Percentiles rank a stretch among this genome's conserved stretches.
phyloP scores from a whole-genome alignment of 2,113 vertebrate genomes.

The Otis tarda region DNA sequence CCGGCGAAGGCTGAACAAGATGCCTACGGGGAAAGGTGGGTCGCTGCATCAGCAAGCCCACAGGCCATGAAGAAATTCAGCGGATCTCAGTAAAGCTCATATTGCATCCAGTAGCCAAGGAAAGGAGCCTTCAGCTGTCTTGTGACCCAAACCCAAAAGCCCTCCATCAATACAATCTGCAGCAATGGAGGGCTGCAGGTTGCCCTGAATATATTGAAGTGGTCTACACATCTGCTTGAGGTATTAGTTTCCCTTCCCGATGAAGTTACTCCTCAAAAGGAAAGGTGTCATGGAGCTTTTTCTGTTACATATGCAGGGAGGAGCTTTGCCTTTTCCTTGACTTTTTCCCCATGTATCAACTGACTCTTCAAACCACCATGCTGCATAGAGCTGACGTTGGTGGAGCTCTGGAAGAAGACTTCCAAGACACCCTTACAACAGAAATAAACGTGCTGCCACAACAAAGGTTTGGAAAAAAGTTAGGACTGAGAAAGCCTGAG shows the following conservation, averaged over 20 bases:
- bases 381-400: background rate
- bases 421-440: background rate
- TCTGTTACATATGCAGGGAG: accelerated
- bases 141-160: background rate
- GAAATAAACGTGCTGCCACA: accelerated
- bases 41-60: background rate
- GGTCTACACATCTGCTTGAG: background rate
- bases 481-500: background rate
- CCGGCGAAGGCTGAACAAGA: background rate
- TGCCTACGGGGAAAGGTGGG: background rate
- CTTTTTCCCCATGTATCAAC: accelerated
- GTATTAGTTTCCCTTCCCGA: background rate
- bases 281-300: background rate
- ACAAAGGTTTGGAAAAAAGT: background rate
- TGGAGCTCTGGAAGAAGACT: background rate
- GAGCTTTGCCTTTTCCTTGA: background rate
- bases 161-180: background rate
- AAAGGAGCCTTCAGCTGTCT: background rate
- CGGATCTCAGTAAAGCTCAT: background rate
- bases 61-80: background rate
- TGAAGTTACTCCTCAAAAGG: background rate
- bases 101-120: background rate
- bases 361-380: background rate
- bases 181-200: accelerated
- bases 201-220: background rate